Percentiles rank a stretch among this genome's conserved stretches.
These are phyloP conservation scores for Lamproptera curius DNA, from an alignment of 2,888 invertebrate species.

Conservation along the genomic window DNA sequence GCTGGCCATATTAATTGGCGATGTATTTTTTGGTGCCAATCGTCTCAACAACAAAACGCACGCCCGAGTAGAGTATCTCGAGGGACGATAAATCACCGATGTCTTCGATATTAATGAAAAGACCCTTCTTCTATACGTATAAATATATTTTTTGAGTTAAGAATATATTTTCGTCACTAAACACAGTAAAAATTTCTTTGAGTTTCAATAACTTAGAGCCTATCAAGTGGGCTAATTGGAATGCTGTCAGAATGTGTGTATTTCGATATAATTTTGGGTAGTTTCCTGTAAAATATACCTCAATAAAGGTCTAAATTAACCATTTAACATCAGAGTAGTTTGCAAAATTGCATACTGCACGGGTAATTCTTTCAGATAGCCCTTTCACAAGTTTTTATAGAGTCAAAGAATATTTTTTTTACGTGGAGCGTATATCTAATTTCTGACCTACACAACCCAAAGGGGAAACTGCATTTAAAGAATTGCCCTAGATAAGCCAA, in stretches of 20 bases:
- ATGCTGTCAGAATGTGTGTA: constrained; percentile 7
- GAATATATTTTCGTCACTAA: constrained; percentile 18
- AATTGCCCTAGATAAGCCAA: no score
- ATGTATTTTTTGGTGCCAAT: constrained; percentile 72
- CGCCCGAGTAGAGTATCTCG: constrained; percentile 66
- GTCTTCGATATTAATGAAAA: constrained; percentile 72
- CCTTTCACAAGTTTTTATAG: no score
- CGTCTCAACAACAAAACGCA: constrained; percentile 71
- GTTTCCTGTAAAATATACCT: not conserved
- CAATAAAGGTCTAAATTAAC: not conserved
- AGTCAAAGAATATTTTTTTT: no score
- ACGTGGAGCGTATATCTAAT: no score
- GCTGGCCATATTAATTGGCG: constrained; percentile 66
- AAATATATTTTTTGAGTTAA: constrained; percentile 21
- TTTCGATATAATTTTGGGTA: not conserved
- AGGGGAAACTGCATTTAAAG: no score
- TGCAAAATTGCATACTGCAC: no score
- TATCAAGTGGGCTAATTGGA: constrained; percentile 7
- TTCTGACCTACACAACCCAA: no score
- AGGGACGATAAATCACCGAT: constrained; percentile 67
- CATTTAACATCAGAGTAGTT: no score
- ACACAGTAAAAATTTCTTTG: constrained; percentile 12
- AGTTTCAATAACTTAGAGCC: constrained; percentile 14
- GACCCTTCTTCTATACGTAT: constrained; percentile 56
- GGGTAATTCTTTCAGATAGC: no score